Conservation (phyloP, 2,888 invertebrate genomes). For the Nemotelus pantherinus region DNA sequence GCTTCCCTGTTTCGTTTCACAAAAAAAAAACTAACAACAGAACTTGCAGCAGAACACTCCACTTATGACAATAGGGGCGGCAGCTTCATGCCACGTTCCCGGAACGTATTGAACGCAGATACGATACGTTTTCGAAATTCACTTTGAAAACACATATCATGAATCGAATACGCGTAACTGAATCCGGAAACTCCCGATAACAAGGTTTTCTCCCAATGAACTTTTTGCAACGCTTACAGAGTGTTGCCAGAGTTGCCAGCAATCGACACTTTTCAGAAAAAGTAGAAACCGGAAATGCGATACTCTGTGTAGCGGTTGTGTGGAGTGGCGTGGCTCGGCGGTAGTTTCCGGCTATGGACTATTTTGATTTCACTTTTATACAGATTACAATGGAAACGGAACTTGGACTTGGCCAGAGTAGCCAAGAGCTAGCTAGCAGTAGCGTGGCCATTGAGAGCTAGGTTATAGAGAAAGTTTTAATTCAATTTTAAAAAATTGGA, state of each 20-base stretch:
- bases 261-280: background rate
- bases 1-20: too few species aligned
- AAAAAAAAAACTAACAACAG: too few species aligned
- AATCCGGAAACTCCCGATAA: conserved; percentile 40
- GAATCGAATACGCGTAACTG: conserved; percentile 31
- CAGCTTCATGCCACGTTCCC: background rate
- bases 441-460: background rate
- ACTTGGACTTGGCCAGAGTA: background rate
- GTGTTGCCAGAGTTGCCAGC: background rate
- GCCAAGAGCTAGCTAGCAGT: background rate
- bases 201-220: conserved; percentile 29
- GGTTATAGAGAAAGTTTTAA: conserved; percentile 28
- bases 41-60: too few species aligned
- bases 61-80: background rate
- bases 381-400: background rate
- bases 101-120: conserved; percentile 35
- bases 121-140: conserved; percentile 24
- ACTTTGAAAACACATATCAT: conserved; percentile 7
- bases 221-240: background rate
- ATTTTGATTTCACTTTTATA: background rate
- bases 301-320: conserved; percentile 1
- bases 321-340: background rate
- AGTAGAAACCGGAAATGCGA: conserved; percentile 32
- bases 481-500: conserved; percentile 32
- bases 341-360: background rate